phyloP scores from a whole-genome alignment of 92 coral and sea anemone genomes.

The Micromussa lordhowensis region DNA sequence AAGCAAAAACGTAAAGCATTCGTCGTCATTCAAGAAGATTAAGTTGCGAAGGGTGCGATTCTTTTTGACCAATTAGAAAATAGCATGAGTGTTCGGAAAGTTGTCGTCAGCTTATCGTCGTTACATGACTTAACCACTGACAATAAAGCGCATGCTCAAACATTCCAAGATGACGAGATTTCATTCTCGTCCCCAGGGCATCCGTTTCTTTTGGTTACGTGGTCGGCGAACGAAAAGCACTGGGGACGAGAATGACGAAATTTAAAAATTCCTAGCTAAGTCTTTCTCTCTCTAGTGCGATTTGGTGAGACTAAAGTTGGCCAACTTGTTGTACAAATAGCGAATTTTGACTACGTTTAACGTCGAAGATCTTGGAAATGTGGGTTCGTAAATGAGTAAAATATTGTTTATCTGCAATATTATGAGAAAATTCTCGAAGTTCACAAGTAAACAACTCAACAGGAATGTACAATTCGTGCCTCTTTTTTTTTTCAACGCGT shows the following conservation, averaged over 20 bases:
- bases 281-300: neutral
- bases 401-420: too few species aligned
- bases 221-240: too few species aligned
- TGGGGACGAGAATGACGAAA: too few species aligned
- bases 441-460: neutral
- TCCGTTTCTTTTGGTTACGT: too few species aligned
- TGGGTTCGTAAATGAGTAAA: neutral
- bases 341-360: neutral
- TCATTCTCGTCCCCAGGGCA: too few species aligned
- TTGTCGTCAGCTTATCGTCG: neutral
- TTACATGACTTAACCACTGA: neutral
- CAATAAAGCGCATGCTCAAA: neutral
- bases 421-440: neutral
- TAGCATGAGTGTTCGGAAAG: constrained; percentile 7
- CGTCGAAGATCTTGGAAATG: neutral
- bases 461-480: too few species aligned
- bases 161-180: neutral
- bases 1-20: neutral
- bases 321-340: neutral
- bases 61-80: neutral
- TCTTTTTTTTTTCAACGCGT: neutral
- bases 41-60: neutral
- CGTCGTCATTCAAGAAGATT: too few species aligned
- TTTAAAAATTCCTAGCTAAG: neutral
- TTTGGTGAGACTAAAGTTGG: neutral